phyloP scores from a whole-genome alignment of 37 sponge, comb jelly and placozoan genomes.

The Theonella swinhoei region DNA sequence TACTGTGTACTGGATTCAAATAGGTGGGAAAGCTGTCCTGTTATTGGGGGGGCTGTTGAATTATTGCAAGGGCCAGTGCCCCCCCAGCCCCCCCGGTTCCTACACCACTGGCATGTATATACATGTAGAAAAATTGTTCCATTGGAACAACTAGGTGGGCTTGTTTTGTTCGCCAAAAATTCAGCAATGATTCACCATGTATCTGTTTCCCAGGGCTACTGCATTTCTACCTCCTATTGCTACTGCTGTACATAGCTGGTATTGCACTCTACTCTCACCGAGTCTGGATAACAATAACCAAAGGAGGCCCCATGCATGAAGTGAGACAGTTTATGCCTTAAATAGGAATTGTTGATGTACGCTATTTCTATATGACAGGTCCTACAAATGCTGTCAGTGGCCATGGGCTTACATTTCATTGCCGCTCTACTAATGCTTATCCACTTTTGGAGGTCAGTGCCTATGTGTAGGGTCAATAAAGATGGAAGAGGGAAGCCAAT shows the following conservation, averaged over 20 bases:
- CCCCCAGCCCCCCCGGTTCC: no score
- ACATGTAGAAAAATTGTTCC: no score
- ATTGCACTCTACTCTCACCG: slow-evolving; percentile 40
- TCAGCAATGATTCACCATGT: no score
- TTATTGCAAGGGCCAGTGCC: no score
- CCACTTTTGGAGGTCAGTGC: slow-evolving; percentile 66
- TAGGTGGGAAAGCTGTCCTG: no score
- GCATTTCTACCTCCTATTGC: slow-evolving; percentile 49
- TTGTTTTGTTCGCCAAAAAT: no score
- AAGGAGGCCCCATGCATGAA: slow-evolving; percentile 82
- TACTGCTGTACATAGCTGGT: slow-evolving; percentile 54
- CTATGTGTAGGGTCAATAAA: neutral
- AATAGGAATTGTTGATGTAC: neutral
- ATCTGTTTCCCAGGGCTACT: slow-evolving; percentile 74
- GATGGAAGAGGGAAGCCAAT: neutral
- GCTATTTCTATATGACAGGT: slow-evolving; percentile 14
- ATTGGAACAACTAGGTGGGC: no score
- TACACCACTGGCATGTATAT: no score
- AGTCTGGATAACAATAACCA: slow-evolving; percentile 67
- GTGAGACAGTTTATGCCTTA: slow-evolving; percentile 7
- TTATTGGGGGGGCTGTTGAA: no score
- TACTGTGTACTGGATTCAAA: no score
- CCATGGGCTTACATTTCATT: slow-evolving; percentile 51
- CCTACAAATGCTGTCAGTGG: slow-evolving; percentile 66
- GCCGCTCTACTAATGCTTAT: slow-evolving; percentile 58